A percentile compares a stretch with the other conserved stretches of the same genome.
Conservation (phyloP, 2,797 vertebrate species). For the Parotocinclus haroldoi region DNA sequence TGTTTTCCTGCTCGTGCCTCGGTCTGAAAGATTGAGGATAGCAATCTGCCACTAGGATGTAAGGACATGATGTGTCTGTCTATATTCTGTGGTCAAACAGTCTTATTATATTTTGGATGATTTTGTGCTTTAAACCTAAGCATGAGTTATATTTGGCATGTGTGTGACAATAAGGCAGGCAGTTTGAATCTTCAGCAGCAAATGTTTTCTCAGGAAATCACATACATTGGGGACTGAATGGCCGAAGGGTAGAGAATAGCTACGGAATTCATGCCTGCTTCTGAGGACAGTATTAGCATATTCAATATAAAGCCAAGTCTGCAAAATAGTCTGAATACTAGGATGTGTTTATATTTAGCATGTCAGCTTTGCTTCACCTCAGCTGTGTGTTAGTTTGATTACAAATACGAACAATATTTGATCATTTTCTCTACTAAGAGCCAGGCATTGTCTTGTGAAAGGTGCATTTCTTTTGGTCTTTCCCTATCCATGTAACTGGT, state of each 20-base stretch:
- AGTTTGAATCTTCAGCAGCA: constrained; percentile 23
- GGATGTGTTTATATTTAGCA: constrained; percentile 27
- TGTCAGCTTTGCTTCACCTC: constrained; percentile 9
- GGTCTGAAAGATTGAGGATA: constrained; percentile 79
- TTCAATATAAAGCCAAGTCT: constrained; percentile 18
- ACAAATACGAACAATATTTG: constrained; percentile 51
- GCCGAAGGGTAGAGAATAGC: constrained; percentile 41
- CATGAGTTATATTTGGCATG: constrained; percentile 83
- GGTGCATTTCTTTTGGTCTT: constrained; percentile 28
- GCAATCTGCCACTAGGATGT: constrained; percentile 83
- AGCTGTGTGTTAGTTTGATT: constrained; percentile 40
- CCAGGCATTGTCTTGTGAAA: constrained; percentile 8
- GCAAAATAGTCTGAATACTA: constrained; percentile 19
- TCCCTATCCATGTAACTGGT: constrained; percentile 55
- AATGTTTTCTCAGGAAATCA: constrained; percentile 36
- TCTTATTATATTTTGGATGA: not conserved
- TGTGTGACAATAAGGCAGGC: constrained; percentile 63
- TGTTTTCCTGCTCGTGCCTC: constrained; percentile 77
- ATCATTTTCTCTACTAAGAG: constrained; percentile 58
- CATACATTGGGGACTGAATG: constrained; percentile 46
- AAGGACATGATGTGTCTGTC: constrained; percentile 69
- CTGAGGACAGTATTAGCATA: constrained; percentile 35
- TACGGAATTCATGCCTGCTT: constrained; percentile 34
- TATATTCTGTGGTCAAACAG: constrained; percentile 79
- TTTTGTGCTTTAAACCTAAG: constrained; percentile 80